phyloP scores from a whole-genome alignment of 2,888 invertebrate genomes.

The Mongoloraphidia duomilia region DNA sequence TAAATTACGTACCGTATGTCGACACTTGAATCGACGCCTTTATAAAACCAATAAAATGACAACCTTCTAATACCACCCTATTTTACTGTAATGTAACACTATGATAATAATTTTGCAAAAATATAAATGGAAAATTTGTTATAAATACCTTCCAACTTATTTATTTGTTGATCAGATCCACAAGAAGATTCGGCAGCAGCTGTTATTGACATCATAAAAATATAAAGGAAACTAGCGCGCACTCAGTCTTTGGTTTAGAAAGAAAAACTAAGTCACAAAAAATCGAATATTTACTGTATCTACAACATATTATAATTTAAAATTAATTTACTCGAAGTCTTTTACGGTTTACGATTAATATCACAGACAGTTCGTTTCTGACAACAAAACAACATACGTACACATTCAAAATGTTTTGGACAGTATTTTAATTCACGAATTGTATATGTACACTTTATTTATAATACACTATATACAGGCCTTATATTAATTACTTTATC shows the following conservation, averaged over 20 bases:
- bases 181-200: slow-evolving; percentile 1
- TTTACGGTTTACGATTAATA: neutral
- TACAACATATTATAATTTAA: neutral
- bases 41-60: no score
- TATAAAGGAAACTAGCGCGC: slow-evolving; percentile 2
- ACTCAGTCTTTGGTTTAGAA: slow-evolving; percentile 2
- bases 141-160: neutral
- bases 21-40: no score
- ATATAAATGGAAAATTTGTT: no score
- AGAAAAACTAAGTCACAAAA: neutral
- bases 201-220: slow-evolving; percentile 6
- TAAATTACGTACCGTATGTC: no score
- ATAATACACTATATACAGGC: neutral
- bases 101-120: no score
- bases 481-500: neutral
- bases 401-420: slow-evolving; percentile 1
- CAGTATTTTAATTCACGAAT: neutral
- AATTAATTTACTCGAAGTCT: neutral
- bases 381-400: slow-evolving; percentile 1
- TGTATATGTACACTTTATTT: neutral
- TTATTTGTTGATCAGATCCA: neutral
- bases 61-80: no score
- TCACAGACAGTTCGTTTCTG: slow-evolving; percentile 4
- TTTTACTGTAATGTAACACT: no score
- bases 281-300: neutral